These are phyloP conservation scores for Atherinosoma microstoma DNA, from an alignment of 2,797 vertebrate species.

Conservation along the genomic window DNA sequence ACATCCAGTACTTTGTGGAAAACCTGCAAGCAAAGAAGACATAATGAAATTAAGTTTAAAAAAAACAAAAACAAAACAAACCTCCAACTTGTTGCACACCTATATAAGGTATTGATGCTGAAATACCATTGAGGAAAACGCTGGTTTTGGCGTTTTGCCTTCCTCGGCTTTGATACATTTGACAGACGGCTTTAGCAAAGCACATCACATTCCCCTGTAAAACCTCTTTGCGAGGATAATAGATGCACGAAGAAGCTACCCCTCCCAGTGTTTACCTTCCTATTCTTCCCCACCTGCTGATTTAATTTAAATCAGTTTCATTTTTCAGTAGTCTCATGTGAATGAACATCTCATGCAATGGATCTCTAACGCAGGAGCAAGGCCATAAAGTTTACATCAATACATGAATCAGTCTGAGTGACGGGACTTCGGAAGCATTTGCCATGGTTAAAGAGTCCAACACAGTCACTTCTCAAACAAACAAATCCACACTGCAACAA, in stretches of 20 bases:
- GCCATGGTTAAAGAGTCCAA: conserved; percentile 11
- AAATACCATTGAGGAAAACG: conserved; percentile 30
- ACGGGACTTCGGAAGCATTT: conserved; percentile 14
- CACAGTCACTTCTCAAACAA: conserved; percentile 31
- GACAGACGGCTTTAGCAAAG: conserved; percentile 45
- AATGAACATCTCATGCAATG: conserved; percentile 24
- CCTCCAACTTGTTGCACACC: conserved; percentile 23
- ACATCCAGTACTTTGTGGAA: conserved; percentile 99
- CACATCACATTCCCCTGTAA: conserved; percentile 39
- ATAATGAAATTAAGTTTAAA: conserved; percentile 14
- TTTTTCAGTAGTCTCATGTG: conserved; percentile 37
- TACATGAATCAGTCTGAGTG: conserved; percentile 30
- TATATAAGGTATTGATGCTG: conserved; percentile 22
- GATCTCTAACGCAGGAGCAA: conserved; percentile 13
- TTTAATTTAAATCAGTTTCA: conserved; percentile 62
- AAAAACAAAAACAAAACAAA: conserved; percentile 5
- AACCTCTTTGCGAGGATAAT: conserved; percentile 62
- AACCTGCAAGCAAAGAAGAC: conserved; percentile 85
- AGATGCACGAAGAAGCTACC: conserved; percentile 33
- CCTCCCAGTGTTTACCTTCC: conserved; percentile 39
- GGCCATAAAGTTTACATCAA: conserved; percentile 40
- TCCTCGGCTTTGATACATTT: conserved; percentile 35
- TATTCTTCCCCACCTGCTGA: conserved; percentile 60
- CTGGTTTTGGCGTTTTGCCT: conserved; percentile 60
- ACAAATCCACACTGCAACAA: conserved; percentile 40